Evolutionary conservation across 2,888 invertebrate genomes (phyloP), one percentile per base, ranked within the genome.

Genomic region (Tinea pellionella): DNA sequence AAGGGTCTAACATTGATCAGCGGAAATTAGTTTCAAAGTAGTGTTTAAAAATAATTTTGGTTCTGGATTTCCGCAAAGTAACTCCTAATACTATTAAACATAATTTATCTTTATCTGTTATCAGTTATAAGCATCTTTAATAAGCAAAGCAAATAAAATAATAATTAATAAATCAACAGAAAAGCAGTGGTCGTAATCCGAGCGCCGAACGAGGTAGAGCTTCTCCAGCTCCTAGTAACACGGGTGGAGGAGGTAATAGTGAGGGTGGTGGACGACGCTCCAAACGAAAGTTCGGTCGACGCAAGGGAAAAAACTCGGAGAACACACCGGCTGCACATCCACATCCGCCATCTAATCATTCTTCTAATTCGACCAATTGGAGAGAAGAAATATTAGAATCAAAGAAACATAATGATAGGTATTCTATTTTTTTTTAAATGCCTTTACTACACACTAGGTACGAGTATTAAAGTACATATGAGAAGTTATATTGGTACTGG

Each of bases 371-470:
- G 32, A 65, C 66, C 47, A 88, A 81, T 67, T 88, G 88, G 88
- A 73, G 88, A 13, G 88, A 87, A 47, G 88, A 88, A 67, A 88
- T 88, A 63, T 65, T 85, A 0, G 86, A 85, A 64, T 80, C 85
- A 0, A 86, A 86, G 63, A 85, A 83, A 63, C 74, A 72, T 59
- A 59, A 43, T 64, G 72, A 4, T 71, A 76, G 62, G 83, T 84
- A 59, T 77, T 6, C 9, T 30, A 7, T 30, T 30, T 30, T 7
- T 30, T 30, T n/a, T n/a, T n/a, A n/a, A n/a, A n/a, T n/a, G n/a
- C n/a, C n/a, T n/a, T n/a, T n/a, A n/a, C n/a, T n/a, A n/a, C n/a
- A n/a, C n/a, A n/a, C n/a, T n/a, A n/a, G n/a, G n/a, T n/a, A n/a
- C n/a, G n/a, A n/a, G n/a, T n/a, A n/a, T n/a, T n/a, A n/a, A n/a